Conservation (phyloP, 2,888 invertebrate genomes). For the Chalcis sispes region DNA sequence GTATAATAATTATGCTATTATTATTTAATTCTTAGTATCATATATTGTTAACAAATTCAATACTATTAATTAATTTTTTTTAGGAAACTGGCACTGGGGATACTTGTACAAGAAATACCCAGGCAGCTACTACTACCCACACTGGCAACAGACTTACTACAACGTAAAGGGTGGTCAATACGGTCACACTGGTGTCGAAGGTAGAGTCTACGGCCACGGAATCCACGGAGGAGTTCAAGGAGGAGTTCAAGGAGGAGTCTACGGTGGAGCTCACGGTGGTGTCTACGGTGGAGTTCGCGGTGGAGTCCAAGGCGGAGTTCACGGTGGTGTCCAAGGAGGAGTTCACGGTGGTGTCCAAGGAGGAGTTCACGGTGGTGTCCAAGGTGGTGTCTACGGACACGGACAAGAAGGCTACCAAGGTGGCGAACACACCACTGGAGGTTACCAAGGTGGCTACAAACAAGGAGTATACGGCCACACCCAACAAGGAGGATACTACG, state of each 20-base stretch:
- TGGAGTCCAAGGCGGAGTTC: background rate
- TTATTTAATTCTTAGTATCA: background rate
- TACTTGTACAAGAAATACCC: constrained; percentile 67
- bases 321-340: background rate
- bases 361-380: too few species aligned
- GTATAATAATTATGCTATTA: constrained; percentile 12
- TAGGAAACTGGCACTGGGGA: constrained; percentile 64
- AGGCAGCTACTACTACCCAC: constrained; percentile 60
- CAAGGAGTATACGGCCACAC: constrained; percentile 30
- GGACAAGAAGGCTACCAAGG: constrained; percentile 2
- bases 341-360: background rate
- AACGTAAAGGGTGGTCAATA: constrained; percentile 6
- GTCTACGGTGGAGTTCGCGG: background rate
- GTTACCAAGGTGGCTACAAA: constrained; percentile 17
- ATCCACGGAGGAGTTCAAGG: background rate
- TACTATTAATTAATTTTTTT: background rate
- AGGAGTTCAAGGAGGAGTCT: background rate
- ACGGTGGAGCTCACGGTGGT: background rate
- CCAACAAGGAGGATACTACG: constrained; percentile 4
- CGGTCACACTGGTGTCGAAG: background rate
- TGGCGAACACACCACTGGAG: background rate
- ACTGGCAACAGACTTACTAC: constrained; percentile 61
- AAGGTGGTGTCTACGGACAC: background rate
- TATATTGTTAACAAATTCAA: background rate
- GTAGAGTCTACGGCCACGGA: background rate